Base-by-base conservation (phyloP, 2,888 invertebrate genomes). In the Timema podura region DNA sequence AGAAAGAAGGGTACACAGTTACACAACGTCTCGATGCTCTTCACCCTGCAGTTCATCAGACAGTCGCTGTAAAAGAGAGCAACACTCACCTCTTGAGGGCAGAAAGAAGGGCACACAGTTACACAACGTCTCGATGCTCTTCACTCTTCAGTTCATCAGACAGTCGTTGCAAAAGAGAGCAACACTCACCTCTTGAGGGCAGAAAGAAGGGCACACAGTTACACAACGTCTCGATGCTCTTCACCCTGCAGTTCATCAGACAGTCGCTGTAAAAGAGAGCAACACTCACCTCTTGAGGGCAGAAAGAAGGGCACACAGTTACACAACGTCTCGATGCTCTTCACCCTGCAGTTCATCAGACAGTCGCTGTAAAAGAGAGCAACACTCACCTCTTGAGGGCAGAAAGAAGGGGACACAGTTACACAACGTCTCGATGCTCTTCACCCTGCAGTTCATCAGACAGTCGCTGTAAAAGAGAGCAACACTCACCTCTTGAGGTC, bases 381-480 rank as follows among this genome's bases (percentile, higher is more conserved):
- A 30, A 49, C 49, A n/a, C 54, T 75, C 76, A 0, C 75, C 75
- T 76, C 82, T 78, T 73, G 81, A 81, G 0, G 87, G 86, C 67
- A 84, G 76, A 76, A 81, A 85, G 76, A 85, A 89, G 0, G 89
- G 89, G 8, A 84, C 79, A 73, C 89, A 89, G 48, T 82, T 82
- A 76, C 89, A 89, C 0, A 86, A 77, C 0, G 84, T 81, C 67
- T 81, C 78, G 0, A 89, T 79, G 6, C 85, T 83, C 15, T 78
- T 78, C 0, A 85, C 82, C 0, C 85, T 83, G 75, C 89, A 89
- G 45, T 81, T 80, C n/a, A 86, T 82, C 61, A 89, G 82, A 75
- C 89, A 89, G 65, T 87, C 83, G 72, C 85, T 86, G 77, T 86
- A 87, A 2, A 86, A 86, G 75, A 30, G 30, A 30, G 30, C 30